Base-by-base conservation (phyloP, 1,140 invertebrate species). In the Drusus annulatus region DNA sequence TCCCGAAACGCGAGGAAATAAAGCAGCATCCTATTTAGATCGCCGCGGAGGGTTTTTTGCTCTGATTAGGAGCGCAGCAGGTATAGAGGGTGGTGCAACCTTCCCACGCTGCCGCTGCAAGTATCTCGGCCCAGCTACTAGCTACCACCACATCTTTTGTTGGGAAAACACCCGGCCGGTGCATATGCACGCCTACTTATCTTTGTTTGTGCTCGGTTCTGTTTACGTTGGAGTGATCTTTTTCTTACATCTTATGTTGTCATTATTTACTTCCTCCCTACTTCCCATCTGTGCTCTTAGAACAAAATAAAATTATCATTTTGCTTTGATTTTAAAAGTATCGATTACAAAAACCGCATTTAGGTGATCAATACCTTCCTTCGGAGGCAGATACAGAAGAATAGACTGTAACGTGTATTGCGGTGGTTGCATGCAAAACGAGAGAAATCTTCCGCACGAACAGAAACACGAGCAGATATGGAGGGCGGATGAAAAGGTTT, bases 361-460 rank as follows among this genome's bases (percentile, higher is more conserved):
- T 36, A 36, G 31, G 31, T 4, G n/a, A n/a, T n/a, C n/a, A n/a
- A n/a, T 36, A 36, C 31, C 31, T 7, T 8, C 31, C 4, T 36
- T 45, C 36, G 8, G 36, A 13, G 36, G 36, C 36, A 45, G 36
- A 13, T 45, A 45, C 36, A 45, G 45, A 71, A 50, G 45, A 71
- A 65, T 51, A 15, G 25, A 25, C n/a, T 58, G 25, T 74, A 56
- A 52, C 50, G 56, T 76, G 56, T 56, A 54, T 25, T 21, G 74
- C 10, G 28, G 50, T 60, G 51, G 62, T 81, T 63, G 56, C 74
- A 78, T 77, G 73, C 60, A 63, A 62, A 79, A 58, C 69, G 56
- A 60, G 77, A 79, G 69, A 73, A 77, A 80, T 80, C 31, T 78
- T 80, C 75, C 56, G 80, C 82, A 83, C 82, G 82, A 80, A 83